Conservation (phyloP, 2,797 vertebrate species). For the Argya squamiceps region DNA sequence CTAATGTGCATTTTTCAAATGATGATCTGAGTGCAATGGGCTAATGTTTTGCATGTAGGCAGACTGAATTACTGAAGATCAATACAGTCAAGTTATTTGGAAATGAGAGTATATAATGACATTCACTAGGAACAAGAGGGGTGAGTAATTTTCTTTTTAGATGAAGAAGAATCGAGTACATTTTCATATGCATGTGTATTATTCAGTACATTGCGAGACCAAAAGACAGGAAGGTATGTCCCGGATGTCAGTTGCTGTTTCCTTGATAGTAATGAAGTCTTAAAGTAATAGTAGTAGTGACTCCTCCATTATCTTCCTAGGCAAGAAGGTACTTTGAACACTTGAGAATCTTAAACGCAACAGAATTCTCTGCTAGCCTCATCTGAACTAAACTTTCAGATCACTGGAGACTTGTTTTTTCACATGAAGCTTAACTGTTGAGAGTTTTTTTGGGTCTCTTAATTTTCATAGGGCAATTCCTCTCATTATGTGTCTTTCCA, state of each 20-base stretch:
- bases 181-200: background rate
- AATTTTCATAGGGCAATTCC: background rate
- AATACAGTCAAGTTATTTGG: conserved; percentile 54
- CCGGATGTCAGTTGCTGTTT: background rate
- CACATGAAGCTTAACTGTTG: background rate
- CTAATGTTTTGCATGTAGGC: background rate
- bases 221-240: background rate
- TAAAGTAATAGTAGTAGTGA: background rate
- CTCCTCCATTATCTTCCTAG: background rate
- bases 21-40: background rate
- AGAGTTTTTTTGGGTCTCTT: background rate
- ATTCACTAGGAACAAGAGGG: background rate
- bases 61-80: background rate
- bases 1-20: background rate
- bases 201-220: background rate
- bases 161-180: background rate
- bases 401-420: background rate
- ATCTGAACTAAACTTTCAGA: background rate
- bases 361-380: background rate
- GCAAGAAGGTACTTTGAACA: background rate
- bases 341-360: background rate
- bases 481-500: background rate
- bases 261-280: background rate
- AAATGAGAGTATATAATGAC: background rate
- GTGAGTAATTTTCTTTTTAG: background rate